These are phyloP conservation scores for Dicerorhinus sumatrensis DNA, from an alignment of 2,113 vertebrate species.

Conservation along the genomic window DNA sequence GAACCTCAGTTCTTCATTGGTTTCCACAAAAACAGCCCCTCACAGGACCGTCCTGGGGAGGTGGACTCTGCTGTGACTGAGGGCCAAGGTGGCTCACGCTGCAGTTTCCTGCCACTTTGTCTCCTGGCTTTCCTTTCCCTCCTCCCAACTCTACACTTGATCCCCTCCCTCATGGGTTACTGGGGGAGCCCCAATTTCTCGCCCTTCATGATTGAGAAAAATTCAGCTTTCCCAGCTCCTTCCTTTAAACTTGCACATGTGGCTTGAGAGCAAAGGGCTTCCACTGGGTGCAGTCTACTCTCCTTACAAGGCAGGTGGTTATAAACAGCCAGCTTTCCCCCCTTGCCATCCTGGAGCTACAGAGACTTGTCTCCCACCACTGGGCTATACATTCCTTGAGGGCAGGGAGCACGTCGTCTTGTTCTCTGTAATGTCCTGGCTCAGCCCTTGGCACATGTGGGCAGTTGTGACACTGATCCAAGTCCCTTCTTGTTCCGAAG, in stretches of 20 bases:
- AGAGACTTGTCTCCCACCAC: neutral
- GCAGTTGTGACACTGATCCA: neutral
- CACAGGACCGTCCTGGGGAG: rapidly evolving
- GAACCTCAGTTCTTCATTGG: neutral
- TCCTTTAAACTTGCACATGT: neutral
- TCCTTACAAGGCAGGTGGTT: neutral
- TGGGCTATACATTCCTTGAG: neutral
- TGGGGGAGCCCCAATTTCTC: neutral
- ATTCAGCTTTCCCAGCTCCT: neutral
- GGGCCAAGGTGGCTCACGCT: rapidly evolving
- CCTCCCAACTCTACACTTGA: neutral
- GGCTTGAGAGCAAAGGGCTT: neutral
- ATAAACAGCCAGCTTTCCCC: neutral
- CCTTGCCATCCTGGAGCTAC: rapidly evolving
- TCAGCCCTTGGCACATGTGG: neutral
- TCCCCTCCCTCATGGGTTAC: neutral
- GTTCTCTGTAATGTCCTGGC: neutral
- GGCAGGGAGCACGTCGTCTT: neutral
- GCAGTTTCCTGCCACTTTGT: neutral
- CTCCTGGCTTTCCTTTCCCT: neutral
- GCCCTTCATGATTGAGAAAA: neutral
- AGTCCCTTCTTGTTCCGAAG: neutral
- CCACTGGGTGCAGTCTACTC: neutral
- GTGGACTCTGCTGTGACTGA: neutral
- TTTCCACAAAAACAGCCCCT: neutral